Base-by-base conservation (phyloP, 1,140 invertebrate genomes). In the Episyrphus balteatus region DNA sequence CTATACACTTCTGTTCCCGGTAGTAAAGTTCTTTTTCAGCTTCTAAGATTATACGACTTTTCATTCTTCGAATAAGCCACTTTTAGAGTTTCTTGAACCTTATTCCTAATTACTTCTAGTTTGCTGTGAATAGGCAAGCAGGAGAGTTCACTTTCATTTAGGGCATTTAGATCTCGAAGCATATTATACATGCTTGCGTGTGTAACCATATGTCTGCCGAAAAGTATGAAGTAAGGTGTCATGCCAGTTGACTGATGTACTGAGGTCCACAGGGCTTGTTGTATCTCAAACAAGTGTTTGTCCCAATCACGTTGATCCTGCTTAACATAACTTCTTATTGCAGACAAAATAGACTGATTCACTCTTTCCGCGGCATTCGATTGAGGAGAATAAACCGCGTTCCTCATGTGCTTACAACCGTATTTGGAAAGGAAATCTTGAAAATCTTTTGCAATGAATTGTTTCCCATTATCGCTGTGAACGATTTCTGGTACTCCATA, bases 251-350 rank as follows among this genome's bases (percentile, higher is more conserved):
- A 34, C 9, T 9, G n/a, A n/a, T 34, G 47, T 42, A 19, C 12
- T 34, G 32, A 15, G 15, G n/a, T n/a, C n/a, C n/a, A n/a, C n/a
- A n/a, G n/a, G n/a, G n/a, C n/a, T n/a, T n/a, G n/a, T n/a, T n/a
- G 18, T 18, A 48, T 42, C 17, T 42, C 11, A 26, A 26, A 18
- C 18, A 48, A 33, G 19, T 39, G 3, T 33, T 9, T 8, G 17
- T 45, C 48, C 48, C 48, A 49, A 32, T 32, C 30, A 11, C 42
- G 13, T n/a, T 49, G 36, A 45, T 49, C 36, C 13, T 6, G 19
- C 11, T 14, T 13, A n/a, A 48, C n/a, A 37, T 48, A 48, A 13
- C 30, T 21, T 42, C 41, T 14, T 17, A 43, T 42, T 17, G 40
- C 47, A 8, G 47, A 6, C 19, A 48, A 32, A 17, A 48, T 19